Conservation (phyloP, 2,888 invertebrate genomes). For the Heliconius erato region DNA sequence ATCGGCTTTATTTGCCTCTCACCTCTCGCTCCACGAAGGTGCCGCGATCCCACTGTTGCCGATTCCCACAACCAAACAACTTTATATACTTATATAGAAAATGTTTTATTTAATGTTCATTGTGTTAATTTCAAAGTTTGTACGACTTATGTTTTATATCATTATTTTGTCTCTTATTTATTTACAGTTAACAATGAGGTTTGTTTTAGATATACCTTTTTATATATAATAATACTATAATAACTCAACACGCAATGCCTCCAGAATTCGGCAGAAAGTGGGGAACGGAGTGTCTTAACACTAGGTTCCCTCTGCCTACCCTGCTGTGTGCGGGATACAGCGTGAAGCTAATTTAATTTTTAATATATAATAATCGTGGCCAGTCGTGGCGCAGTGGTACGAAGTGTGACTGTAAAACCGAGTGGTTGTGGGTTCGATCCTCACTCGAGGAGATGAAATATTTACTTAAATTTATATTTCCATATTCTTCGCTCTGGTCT, state of each 20-base stretch:
- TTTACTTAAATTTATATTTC: too few relatives aligned
- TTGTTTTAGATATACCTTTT: not conserved
- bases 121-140: conserved; percentile 20
- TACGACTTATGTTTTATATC: conserved; percentile 3
- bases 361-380: not conserved
- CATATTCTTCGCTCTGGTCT: too few relatives aligned
- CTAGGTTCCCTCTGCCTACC: too few relatives aligned
- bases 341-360: too few relatives aligned
- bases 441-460: too few relatives aligned
- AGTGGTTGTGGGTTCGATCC: too few relatives aligned
- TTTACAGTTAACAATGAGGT: conserved; percentile 1
- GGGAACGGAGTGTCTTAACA: too few relatives aligned
- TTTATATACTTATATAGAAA: conserved; percentile 39
- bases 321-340: too few relatives aligned
- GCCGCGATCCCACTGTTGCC: conserved; percentile 50
- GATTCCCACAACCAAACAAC: conserved; percentile 53
- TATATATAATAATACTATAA: not conserved
- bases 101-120: conserved; percentile 32
- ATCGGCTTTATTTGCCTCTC: conserved; percentile 76
- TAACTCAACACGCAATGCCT: too few relatives aligned
- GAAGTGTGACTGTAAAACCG: too few relatives aligned
- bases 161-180: conserved; percentile 1
- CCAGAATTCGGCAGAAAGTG: too few relatives aligned
- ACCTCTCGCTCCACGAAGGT: conserved; percentile 58
- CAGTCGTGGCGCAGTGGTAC: too few relatives aligned